A percentile compares a stretch with the other conserved stretches of the same genome.
These are phyloP conservation scores for Python bivittatus DNA, from an alignment of 2,113 vertebrate genomes.

Conservation along the genomic window DNA sequence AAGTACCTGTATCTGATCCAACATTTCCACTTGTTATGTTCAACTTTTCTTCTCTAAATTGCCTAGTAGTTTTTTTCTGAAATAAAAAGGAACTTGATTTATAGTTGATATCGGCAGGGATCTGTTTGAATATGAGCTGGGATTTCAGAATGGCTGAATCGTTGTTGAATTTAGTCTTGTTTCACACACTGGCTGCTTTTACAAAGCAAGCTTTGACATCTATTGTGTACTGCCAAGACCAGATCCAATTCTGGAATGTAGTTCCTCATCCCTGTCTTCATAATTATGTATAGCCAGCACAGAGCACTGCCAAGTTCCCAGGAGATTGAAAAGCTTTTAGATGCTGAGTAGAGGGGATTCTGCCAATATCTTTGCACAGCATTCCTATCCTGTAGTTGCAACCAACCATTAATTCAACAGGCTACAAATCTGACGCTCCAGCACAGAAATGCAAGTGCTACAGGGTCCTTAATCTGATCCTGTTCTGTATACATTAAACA, in stretches of 20 bases:
- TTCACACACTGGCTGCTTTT: neutral
- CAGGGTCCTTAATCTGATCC: neutral
- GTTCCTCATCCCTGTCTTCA: neutral
- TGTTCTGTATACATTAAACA: neutral
- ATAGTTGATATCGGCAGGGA: neutral
- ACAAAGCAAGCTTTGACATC: neutral
- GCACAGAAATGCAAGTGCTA: neutral
- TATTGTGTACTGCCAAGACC: neutral
- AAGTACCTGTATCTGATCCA: conserved; percentile 58
- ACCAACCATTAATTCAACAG: neutral
- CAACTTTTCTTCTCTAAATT: conserved; percentile 63
- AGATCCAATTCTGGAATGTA: neutral
- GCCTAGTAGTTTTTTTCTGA: conserved; percentile 72
- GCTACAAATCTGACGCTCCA: neutral
- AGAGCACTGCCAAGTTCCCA: conserved; percentile 8
- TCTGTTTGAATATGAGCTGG: neutral
- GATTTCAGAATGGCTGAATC: neutral
- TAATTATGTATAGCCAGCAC: neutral
- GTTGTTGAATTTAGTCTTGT: neutral
- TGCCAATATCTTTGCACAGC: neutral
- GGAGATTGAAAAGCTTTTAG: conserved; percentile 11
- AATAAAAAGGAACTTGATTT: conserved; percentile 54
- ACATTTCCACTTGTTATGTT: conserved; percentile 61
- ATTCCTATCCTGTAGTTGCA: neutral
- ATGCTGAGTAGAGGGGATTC: neutral